phyloP scores from a whole-genome alignment of 2,888 invertebrate species.

The Agelastica alni region DNA sequence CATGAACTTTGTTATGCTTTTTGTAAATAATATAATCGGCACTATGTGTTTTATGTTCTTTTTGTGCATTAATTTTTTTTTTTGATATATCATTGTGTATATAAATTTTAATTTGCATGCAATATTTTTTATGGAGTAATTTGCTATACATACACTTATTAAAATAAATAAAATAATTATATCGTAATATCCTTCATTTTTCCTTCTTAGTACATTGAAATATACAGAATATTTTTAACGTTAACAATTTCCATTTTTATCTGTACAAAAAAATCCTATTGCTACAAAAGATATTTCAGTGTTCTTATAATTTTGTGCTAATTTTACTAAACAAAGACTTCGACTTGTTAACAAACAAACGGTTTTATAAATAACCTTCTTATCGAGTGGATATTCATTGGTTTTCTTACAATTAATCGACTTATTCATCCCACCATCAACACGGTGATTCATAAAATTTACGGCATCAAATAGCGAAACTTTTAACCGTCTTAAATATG shows the following conservation, averaged over 20 bases:
- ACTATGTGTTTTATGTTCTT: conserved; percentile 33
- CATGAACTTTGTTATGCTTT: conserved; percentile 36
- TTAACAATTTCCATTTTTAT: neutral
- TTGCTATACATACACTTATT: conserved; percentile 22
- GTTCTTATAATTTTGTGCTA: conserved; percentile 34
- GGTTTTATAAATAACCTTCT: conserved; percentile 35
- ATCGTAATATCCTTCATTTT: conserved; percentile 30
- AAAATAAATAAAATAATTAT: conserved; percentile 20
- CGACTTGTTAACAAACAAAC: conserved; percentile 24
- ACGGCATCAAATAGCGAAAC: no score
- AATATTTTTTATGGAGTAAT: conserved; percentile 22
- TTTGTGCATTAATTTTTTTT: conserved; percentile 24
- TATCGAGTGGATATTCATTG: conserved; percentile 32
- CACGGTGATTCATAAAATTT: conserved; percentile 28
- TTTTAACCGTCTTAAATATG: no score
- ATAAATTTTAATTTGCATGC: conserved; percentile 32
- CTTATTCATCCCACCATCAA: conserved; percentile 21
- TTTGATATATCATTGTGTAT: conserved; percentile 18
- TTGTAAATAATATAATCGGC: conserved; percentile 31
- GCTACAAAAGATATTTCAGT: neutral
- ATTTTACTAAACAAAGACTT: conserved; percentile 37
- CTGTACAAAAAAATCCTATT: neutral
- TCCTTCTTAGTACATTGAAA: conserved; percentile 31
- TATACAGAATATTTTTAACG: neutral
- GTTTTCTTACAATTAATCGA: conserved; percentile 29